A percentile compares a stretch with the other conserved stretches of the same genome.
These are phyloP conservation scores for Hoplias malabaricus DNA, from an alignment of 2,113 vertebrate genomes.

Conservation along the genomic window DNA sequence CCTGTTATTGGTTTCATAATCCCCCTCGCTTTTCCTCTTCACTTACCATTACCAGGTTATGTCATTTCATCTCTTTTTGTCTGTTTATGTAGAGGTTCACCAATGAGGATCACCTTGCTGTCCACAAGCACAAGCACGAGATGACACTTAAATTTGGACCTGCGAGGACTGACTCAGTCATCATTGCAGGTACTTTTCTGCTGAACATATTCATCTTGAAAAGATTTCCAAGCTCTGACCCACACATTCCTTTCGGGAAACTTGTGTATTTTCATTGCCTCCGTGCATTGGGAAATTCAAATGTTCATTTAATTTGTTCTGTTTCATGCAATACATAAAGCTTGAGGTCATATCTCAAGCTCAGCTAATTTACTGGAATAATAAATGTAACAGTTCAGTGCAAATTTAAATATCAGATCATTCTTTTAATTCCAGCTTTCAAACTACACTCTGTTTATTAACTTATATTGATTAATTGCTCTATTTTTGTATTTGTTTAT, in stretches of 20 bases:
- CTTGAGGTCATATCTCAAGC: neutral
- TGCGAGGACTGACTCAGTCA: constrained; percentile 92
- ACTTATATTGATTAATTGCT: neutral
- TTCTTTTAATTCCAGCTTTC: neutral
- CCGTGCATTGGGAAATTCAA: neutral
- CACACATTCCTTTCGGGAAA: neutral
- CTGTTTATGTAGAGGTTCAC: constrained; percentile 86
- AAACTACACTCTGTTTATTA: neutral
- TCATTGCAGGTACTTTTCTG: constrained; percentile 87
- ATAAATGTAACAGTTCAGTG: neutral
- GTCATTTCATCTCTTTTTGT: constrained; percentile 30
- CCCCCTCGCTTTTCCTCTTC: neutral
- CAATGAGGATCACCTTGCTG: constrained; percentile 97
- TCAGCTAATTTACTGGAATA: neutral
- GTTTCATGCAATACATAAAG: neutral
- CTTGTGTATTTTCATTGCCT: neutral
- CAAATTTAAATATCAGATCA: neutral
- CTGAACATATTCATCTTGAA: neutral
- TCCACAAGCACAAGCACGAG: constrained; percentile 98
- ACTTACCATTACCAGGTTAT: neutral
- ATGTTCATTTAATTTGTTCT: neutral
- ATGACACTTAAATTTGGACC: constrained; percentile 98
- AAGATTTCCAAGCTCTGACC: neutral
- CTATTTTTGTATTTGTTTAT: neutral
- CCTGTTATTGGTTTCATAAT: constrained; percentile 31